Evolutionary conservation across 2,113 vertebrate species (phyloP).

Genomic region (Microcebus ravelobensis): DNA sequence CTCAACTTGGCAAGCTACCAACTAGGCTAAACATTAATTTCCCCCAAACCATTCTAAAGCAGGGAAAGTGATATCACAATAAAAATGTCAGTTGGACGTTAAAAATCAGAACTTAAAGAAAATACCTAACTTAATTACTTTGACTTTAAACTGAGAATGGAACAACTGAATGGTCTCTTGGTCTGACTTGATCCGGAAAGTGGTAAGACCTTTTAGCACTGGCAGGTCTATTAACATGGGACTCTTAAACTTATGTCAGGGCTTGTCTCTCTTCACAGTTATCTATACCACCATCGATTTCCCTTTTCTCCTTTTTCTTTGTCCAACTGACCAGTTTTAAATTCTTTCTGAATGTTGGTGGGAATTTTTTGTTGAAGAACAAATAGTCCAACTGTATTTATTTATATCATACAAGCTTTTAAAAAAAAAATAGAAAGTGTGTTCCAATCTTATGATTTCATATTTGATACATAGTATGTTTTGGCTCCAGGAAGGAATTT

Average conservation of each 20-base stretch:
- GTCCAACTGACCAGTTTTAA: background rate
- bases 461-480: background rate
- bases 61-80: slow-evolving; percentile 4
- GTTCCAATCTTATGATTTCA: slow-evolving; percentile 4
- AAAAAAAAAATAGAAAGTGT: background rate
- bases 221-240: background rate
- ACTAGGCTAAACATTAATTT: background rate
- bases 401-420: background rate
- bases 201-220: background rate
- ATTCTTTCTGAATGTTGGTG: background rate
- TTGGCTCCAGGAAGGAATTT: background rate
- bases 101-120: slow-evolving; percentile 13
- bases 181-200: background rate
- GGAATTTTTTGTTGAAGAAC: background rate
- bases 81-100: slow-evolving; percentile 34
- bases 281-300: background rate
- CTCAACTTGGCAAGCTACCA: background rate
- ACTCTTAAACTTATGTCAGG: background rate
- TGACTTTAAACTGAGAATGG: background rate
- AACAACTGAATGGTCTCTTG: background rate
- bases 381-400: background rate
- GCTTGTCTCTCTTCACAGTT: background rate
- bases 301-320: background rate
- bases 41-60: background rate
- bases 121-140: background rate